A percentile compares a stretch with the other conserved stretches of the same genome.
Conservation (phyloP, 2,113 vertebrate species). For the Daboia siamensis region DNA sequence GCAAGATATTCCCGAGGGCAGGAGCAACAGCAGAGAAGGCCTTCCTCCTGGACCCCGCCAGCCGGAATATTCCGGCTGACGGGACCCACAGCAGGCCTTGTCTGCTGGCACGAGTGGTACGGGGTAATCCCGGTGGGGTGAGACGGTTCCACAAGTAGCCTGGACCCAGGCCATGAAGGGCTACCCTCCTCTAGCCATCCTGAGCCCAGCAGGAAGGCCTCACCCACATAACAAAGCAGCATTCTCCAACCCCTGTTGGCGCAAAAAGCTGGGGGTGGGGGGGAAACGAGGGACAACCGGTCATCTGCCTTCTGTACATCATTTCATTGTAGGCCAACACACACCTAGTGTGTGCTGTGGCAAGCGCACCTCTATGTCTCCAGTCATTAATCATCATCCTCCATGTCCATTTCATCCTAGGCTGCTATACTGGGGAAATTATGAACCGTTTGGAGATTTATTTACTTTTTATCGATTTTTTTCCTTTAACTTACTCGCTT, state of each 20-base stretch:
- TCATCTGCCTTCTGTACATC: neutral
- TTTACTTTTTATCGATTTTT: neutral
- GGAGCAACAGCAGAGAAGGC: neutral
- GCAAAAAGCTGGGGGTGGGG: neutral
- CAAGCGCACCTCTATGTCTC: neutral
- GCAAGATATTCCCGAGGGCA: neutral
- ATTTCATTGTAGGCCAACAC: neutral
- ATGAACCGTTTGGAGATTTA: neutral
- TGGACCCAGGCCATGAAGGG: neutral
- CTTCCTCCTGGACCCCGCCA: neutral
- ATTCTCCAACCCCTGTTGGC: neutral
- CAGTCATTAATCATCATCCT: neutral
- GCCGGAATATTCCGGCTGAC: neutral
- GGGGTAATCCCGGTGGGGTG: neutral
- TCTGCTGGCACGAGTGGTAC: neutral
- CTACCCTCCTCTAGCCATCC: neutral
- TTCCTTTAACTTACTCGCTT: neutral
- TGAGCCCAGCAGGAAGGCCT: neutral
- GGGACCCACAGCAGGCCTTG: neutral
- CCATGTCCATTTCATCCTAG: neutral
- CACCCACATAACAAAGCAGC: neutral
- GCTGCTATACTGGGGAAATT: neutral
- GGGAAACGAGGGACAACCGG: neutral
- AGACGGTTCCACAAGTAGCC: neutral
- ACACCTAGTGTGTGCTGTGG: neutral